Evolutionary conservation across 2,888 invertebrate genomes (phyloP), one percentile per base, ranked within the genome.

Genomic region (Capitulum mitella): DNA sequence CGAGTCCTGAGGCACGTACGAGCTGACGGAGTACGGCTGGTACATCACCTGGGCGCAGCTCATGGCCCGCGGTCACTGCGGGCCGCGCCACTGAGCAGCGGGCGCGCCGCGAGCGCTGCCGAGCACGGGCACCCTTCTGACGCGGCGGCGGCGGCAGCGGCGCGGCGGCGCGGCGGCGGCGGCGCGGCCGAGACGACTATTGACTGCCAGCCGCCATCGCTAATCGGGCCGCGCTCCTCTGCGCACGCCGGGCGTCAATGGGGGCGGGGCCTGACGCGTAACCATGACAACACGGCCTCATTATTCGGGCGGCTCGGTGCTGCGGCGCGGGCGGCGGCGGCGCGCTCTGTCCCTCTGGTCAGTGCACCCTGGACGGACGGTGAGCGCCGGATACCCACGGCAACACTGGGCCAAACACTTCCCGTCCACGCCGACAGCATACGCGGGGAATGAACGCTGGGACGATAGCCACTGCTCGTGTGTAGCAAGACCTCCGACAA

Each of bases 41-140:
- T 81, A 81, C 81, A 81, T 81, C 64, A 81, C 80, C 78, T 81
- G 81, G 12, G 81, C 81, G 40, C 81, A 81, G 80, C 81, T 81
- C 81, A 81, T 81, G 70, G n/a, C 70, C 6, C 29, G n/a, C 29
- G 58, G 58, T 29, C 58, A 12, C 51, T 22, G 51, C 58, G 22
- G n/a, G 58, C 58, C 10, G 58, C 58, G 12, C 43, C 6, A 58
- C 58, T 58, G 58, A 1, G 6, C n/a, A n/a, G 29, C 5, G 29
- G 22, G 29, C 6, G 58, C n/a, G 58, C 58, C n/a, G n/a, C n/a
- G 10, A 5, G 29, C 58, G 29, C 58, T 19, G 51, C 51, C 1
- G 22, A 6, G n/a, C 54, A n/a, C n/a, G n/a, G n/a, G 58, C 51
- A 22, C 29, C 29, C 61, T 14, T 32, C 61, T 61, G 29, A 22